Conservation (phyloP, 2,113 vertebrate genomes). For the Micromys minutus region DNA sequence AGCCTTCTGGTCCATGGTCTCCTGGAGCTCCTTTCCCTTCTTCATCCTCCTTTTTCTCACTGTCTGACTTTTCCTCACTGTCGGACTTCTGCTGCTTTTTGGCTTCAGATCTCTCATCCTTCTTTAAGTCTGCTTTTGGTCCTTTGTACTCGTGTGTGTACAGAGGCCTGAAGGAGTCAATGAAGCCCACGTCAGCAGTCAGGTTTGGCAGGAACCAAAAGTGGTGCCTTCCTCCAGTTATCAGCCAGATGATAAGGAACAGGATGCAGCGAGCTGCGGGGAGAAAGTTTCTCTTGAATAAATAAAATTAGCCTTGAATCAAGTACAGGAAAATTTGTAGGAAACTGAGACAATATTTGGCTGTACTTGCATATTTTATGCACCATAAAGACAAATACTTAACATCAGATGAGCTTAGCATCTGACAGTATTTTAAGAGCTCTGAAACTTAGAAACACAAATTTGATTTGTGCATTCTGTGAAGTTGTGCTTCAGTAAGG, state of each 20-base stretch:
- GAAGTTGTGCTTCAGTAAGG: background rate
- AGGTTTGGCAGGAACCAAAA: slow-evolving; percentile 99
- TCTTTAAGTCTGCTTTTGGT: slow-evolving; percentile 92
- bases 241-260: slow-evolving; percentile 98
- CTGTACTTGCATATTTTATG: slow-evolving; percentile 1
- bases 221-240: slow-evolving; percentile 98
- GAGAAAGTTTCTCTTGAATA: slow-evolving; percentile 48
- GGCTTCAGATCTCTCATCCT: slow-evolving; percentile 90
- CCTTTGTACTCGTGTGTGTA: slow-evolving; percentile 99
- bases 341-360: background rate
- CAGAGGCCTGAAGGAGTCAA: slow-evolving; percentile 98
- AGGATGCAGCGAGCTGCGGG: slow-evolving; percentile 96
- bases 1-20: slow-evolving; percentile 84
- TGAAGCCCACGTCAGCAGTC: slow-evolving; percentile 98
- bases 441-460: background rate
- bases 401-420: slow-evolving; percentile 27
- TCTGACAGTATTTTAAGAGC: background rate
- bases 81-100: slow-evolving; percentile 93
- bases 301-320: background rate
- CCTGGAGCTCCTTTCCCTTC: slow-evolving; percentile 89
- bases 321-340: background rate
- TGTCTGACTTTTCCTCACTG: slow-evolving; percentile 96
- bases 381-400: slow-evolving; percentile 26
- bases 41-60: slow-evolving; percentile 94
- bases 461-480: background rate